These are phyloP conservation scores for Xiphorhynchus erythropygius DNA, from an alignment of 2,797 vertebrate genomes.

Conservation along the genomic window DNA sequence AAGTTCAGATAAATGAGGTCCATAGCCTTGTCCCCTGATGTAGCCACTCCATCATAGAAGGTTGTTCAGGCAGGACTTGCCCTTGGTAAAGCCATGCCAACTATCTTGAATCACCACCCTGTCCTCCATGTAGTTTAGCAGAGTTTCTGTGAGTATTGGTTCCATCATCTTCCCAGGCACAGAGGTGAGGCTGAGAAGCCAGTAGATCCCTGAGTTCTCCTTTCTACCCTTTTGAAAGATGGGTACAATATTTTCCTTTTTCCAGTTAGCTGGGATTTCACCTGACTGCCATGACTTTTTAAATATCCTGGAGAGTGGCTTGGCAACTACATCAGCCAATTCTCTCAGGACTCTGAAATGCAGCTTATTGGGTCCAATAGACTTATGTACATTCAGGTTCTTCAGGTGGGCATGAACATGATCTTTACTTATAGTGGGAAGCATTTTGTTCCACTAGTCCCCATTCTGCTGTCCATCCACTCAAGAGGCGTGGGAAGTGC, in stretches of 20 bases:
- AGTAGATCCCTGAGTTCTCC: neutral
- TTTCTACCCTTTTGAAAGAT: neutral
- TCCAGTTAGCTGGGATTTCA: neutral
- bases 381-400: neutral
- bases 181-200: neutral
- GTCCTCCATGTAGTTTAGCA: neutral
- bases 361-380: fast-evolving
- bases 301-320: neutral
- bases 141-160: neutral
- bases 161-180: neutral
- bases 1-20: neutral
- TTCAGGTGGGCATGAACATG: neutral
- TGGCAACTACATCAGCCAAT: neutral
- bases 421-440: neutral
- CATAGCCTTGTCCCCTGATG: neutral
- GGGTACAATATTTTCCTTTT: neutral
- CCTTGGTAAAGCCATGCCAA: fast-evolving
- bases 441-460: neutral
- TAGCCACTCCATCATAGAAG: neutral
- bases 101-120: neutral
- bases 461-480: neutral
- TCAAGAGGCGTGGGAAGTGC: neutral
- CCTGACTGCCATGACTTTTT: neutral
- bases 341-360: neutral
- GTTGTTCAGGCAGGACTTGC: neutral